These are phyloP conservation scores for Halcyon senegalensis DNA, from an alignment of 2,113 vertebrate species.

Conservation along the genomic window DNA sequence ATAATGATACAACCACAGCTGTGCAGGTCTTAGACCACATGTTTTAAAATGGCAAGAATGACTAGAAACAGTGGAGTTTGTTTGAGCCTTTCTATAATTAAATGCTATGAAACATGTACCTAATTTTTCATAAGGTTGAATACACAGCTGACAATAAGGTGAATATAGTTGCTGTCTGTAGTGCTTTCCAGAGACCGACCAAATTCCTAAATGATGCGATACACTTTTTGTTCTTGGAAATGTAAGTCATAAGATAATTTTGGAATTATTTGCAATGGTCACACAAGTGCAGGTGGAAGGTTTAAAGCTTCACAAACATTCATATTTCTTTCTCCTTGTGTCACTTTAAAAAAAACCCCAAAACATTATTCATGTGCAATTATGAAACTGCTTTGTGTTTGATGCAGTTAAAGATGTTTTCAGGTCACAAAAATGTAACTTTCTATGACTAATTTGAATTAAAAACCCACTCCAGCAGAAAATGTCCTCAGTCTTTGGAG, in stretches of 20 bases:
- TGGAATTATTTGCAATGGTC: neutral
- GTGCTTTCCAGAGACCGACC: fast-evolving
- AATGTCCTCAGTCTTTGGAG: neutral
- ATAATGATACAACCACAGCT: neutral
- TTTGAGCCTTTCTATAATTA: neutral
- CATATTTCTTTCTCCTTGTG: conserved; percentile 22
- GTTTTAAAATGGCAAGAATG: neutral
- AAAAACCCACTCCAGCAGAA: conserved; percentile 1
- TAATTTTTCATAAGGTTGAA: neutral
- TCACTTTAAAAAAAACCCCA: neutral
- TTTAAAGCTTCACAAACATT: conserved; percentile 21
- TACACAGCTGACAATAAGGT: neutral
- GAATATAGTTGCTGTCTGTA: neutral
- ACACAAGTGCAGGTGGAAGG: neutral
- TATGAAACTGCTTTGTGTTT: conserved; percentile 27
- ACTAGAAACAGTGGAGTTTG: neutral
- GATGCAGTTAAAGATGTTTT: conserved; percentile 54
- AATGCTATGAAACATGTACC: neutral
- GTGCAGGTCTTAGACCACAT: neutral
- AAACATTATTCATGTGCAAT: neutral
- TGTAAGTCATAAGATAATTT: neutral
- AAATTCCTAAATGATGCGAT: neutral
- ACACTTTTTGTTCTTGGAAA: neutral
- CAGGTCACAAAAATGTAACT: conserved; percentile 60
- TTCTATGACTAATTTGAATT: conserved; percentile 48